phyloP scores from a whole-genome alignment of 2,113 vertebrate species.

The Ardeotis arabs region DNA sequence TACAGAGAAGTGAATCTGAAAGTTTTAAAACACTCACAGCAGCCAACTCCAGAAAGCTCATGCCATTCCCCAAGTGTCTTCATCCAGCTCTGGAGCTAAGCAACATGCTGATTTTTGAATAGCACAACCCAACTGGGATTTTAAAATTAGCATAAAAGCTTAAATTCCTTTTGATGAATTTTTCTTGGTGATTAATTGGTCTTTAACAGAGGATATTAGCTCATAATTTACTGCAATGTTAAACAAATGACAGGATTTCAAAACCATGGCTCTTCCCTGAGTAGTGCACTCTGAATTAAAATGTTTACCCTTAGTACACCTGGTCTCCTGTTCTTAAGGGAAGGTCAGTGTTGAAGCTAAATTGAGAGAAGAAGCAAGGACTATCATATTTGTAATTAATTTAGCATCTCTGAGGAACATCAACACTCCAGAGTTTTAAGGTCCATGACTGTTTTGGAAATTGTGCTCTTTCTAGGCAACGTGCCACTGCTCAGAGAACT shows the following conservation, averaged over 20 bases:
- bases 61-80: neutral
- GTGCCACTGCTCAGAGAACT: neutral
- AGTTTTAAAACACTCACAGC: neutral
- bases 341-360: neutral
- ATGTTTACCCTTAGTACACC: neutral
- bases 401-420: neutral
- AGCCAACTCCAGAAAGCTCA: neutral
- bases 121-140: neutral
- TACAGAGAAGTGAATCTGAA: neutral
- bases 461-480: neutral
- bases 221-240: neutral
- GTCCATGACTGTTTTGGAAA: conserved; percentile 3
- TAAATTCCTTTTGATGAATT: conserved; percentile 3
- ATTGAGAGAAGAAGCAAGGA: neutral
- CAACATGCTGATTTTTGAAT: neutral
- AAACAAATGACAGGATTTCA: neutral
- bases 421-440: neutral
- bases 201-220: neutral
- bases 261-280: neutral
- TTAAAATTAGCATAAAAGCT: neutral
- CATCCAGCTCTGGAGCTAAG: neutral
- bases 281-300: neutral
- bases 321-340: neutral
- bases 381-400: neutral
- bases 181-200: neutral